Evolutionary conservation across 2,888 invertebrate genomes (phyloP), one percentile per base, ranked within the genome.

Genomic region (Noctua pronuba): DNA sequence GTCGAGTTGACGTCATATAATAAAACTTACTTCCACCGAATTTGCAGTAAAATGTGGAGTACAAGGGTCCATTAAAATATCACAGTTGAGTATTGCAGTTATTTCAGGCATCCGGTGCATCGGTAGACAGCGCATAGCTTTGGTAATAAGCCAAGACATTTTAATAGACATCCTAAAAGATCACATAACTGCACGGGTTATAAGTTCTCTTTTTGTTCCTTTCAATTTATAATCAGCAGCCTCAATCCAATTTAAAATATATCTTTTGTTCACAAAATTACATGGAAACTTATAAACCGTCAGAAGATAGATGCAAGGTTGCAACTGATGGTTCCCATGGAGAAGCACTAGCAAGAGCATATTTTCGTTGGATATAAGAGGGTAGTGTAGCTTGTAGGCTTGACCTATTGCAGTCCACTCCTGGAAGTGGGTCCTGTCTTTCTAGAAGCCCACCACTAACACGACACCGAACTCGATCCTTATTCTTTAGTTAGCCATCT

Each of bases 1-100:
- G 18, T 16, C 31, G 44, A 18, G 44, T 58, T 82, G 82, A 86
- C 82, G 82, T 82, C 82, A 86, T 55, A 35, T 65, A 66, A 49
- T 80, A 80, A 81, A 70, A 73, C 65, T 82, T 21, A 73, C 52
- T 80, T 66, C 73, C 52, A 72, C 52, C 24, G 60, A 55, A 74
- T 67, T 55, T 64, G 10, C 55, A 58, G 28, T 70, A 13, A 65
- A 52, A 35, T 35, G 8, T 58, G 44, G 65, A 24, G n/a, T 58
- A 16, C 66, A 55, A 79, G 13, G 10, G 65, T 6, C 18, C 38
- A 58, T 69, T 85, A 65, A 65, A 73, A 65, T 84, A 44, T n/a
- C 18, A n/a, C 16, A 44, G 11, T 52, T n/a, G 31, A 28, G 16
- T 38, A 41, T 82, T 58, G 31, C 44, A 58, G 28, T 28, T 38